These are phyloP conservation scores for Scaptomyza parva DNA, from an alignment of 2,888 invertebrate genomes.

Conservation along the genomic window DNA sequence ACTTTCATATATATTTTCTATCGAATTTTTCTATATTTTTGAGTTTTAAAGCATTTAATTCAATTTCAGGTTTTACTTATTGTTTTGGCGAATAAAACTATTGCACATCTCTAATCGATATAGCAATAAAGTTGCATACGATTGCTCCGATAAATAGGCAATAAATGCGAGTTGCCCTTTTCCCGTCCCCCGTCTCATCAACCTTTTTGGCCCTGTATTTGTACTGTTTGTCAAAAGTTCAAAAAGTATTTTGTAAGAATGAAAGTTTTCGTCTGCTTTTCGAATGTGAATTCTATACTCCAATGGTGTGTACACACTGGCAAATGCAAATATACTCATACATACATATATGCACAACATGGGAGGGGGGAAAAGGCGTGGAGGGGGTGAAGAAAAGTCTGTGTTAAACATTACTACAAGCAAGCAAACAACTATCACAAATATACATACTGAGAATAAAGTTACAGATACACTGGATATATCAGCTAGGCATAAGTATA, in stretches of 20 bases:
- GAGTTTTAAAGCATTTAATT: neutral
- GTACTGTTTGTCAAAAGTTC: slow-evolving; percentile 40
- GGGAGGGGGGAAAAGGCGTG: neutral
- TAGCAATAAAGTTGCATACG: slow-evolving; percentile 36
- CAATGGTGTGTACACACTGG: slow-evolving; percentile 7
- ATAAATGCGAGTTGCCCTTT: slow-evolving; percentile 64
- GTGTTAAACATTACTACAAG: slow-evolving; percentile 4
- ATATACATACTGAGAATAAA: neutral
- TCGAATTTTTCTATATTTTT: neutral
- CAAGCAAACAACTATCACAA: slow-evolving; percentile 1
- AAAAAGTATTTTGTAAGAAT: slow-evolving; percentile 38
- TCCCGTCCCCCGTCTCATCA: too few relatives aligned
- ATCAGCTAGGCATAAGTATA: slow-evolving; percentile 6
- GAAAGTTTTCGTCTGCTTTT: slow-evolving; percentile 23
- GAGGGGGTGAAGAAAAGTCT: neutral
- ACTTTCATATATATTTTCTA: neutral
- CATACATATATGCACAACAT: slow-evolving; percentile 27
- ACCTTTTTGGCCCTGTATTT: neutral
- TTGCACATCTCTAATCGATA: slow-evolving; percentile 18
- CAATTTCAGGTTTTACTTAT: neutral
- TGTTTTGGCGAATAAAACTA: neutral
- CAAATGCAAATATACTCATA: slow-evolving; percentile 47
- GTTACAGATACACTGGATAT: slow-evolving; percentile 7
- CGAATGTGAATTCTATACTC: neutral
- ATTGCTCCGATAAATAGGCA: slow-evolving; percentile 73